These are phyloP conservation scores for Cyclophora albipunctata DNA, from an alignment of 2,888 invertebrate species.

Conservation along the genomic window DNA sequence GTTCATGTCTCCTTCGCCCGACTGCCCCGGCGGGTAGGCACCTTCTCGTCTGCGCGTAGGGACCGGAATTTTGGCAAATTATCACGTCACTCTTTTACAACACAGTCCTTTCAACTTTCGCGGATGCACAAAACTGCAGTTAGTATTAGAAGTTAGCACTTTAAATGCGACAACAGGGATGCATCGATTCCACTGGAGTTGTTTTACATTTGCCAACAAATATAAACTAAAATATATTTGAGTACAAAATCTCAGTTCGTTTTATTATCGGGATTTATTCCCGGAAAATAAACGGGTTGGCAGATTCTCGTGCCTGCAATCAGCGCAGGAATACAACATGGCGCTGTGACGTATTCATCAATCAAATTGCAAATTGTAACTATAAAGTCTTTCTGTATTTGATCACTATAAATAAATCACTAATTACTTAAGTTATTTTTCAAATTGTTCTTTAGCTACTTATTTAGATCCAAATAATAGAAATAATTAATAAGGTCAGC, in stretches of 20 bases:
- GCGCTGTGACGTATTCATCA: constrained; percentile 73
- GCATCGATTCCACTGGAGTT: constrained; percentile 68
- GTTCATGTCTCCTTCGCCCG: constrained; percentile 80
- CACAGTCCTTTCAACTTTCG: constrained; percentile 77
- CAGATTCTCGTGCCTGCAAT: constrained; percentile 76
- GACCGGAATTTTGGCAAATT: constrained; percentile 88
- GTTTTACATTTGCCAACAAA: constrained; percentile 71
- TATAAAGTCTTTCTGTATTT: constrained; percentile 32
- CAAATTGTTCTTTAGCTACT: constrained; percentile 36
- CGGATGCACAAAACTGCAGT: constrained; percentile 76
- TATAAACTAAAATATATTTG: constrained; percentile 72
- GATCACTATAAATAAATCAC: constrained; percentile 34
- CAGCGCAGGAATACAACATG: constrained; percentile 77
- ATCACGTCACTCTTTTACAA: constrained; percentile 73
- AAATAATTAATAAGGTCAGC: constrained; percentile 63
- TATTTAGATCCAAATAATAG: constrained; percentile 43
- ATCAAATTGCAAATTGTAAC: constrained; percentile 63
- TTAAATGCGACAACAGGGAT: constrained; percentile 67
- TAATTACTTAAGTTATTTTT: constrained; percentile 51
- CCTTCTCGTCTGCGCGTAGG: constrained; percentile 87
- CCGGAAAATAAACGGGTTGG: constrained; percentile 75
- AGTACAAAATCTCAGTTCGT: constrained; percentile 72
- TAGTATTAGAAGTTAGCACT: constrained; percentile 70
- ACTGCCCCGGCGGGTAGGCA: constrained; percentile 83
- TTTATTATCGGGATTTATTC: constrained; percentile 70